Evolutionary conservation across 2,113 vertebrate genomes (phyloP), one percentile per base, ranked within the genome.

Genomic region (Beaufortia kweichowensis): DNA sequence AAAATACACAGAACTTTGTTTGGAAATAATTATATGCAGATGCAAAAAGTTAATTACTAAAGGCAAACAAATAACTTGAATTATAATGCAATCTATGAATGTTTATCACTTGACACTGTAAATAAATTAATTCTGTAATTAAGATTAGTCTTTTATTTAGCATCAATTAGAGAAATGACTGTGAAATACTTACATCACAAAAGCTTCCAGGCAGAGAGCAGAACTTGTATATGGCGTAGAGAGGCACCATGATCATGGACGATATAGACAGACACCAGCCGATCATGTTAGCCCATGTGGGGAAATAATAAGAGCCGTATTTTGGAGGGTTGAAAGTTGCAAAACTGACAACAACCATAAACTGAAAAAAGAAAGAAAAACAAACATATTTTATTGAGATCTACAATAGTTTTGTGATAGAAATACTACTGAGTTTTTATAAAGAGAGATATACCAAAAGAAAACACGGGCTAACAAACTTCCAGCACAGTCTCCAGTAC

Each of bases 401-500:
- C 17, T 28, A 3, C 9, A 14, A 31, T 0, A 10, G 9, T 10
- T 41, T 5, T 15, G 24, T 73, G 70, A 35, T 0, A 39, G 17
- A 77, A n/a, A n/a, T n/a, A n/a, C n/a, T n/a, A n/a, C n/a, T n/a
- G n/a, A n/a, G n/a, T n/a, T n/a, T n/a, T n/a, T n/a, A n/a, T n/a
- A n/a, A n/a, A n/a, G n/a, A n/a, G n/a, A n/a, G n/a, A n/a, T n/a
- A n/a, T 85, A 96, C 95, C 93, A 96, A 84, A 7, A 96, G 94
- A 79, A 95, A 96, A 83, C 94, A 95, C 39, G 95, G 95, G 59
- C 95, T 96, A 79, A 96, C 93, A 83, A 95, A 94, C 88, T 96
- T 96, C 95, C 95, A 96, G 87, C 95, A 96, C 68, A 96, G 84
- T 71, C 95, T 89, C 95, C 95, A 96, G 88, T 96, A 96, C 35